Base-by-base conservation (phyloP, 2,888 invertebrate genomes). In the Zhuqinia jingwanae region DNA sequence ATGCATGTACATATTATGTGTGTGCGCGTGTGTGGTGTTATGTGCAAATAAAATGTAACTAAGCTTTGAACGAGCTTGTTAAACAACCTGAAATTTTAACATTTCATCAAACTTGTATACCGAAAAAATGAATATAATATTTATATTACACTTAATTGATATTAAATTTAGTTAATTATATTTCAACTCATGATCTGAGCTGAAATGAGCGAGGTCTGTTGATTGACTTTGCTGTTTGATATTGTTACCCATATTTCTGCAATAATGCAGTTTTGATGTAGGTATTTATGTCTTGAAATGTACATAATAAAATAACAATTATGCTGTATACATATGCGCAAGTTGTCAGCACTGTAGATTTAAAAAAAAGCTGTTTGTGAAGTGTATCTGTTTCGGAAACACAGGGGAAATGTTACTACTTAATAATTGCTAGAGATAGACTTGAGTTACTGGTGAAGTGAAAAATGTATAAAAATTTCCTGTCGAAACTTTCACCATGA, bases 391-490 rank as follows among this genome's bases (percentile, higher is more conserved):
- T 83, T 25, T 84, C 77, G 84, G 84, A 84, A 68, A 53, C 53
- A 84, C 84, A 84, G 84, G 84, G 84, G 76, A 84, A 84, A 84
- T 84, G 84, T 25, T 84, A 84, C 84, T 84, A 83, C 65, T 82
- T 75, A 42, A 45, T 47, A 60, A 25, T 63, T 27, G 13, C 15
- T 36, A 45, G 60, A 45, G n/a, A 17, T 76, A 30, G 27, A 63
- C 15, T 78, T 47, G 45, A 45, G 10, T 15, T 11, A 42, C 17
- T 53, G 75, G 56, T 45, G n/a, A 63, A 60, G 20, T 0, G 22
- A 6, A 13, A 63, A 60, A 30, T 0, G 22, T 13, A 13, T 47
- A 42, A 15, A 30, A 42, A n/a, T n/a, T 17, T 36, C 22, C n/a
- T 10, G 36, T 20, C 15, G 25, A 2, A 60, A 13, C 17, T 53